Evolutionary conservation across 2,888 invertebrate species (phyloP), one percentile per base, ranked within the genome.

Genomic region (Andrena camellia): DNA sequence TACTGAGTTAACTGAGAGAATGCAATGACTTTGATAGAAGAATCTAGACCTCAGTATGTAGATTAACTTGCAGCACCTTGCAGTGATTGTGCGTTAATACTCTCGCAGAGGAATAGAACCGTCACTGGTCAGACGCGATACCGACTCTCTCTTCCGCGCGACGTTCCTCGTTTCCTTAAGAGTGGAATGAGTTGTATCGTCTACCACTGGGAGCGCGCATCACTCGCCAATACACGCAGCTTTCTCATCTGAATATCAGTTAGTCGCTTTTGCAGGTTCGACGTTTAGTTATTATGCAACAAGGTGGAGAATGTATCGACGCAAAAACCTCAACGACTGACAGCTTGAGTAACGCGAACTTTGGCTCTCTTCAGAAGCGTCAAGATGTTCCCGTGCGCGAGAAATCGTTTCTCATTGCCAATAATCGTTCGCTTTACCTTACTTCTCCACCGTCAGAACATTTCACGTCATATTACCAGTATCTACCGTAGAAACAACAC

Each of bases 171-270:
- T 92, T 92, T 92, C 89, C 83, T 88, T 91, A 90, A 92, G 88
- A 92, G 92, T 92, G 90, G 88, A 88, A 90, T 90, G 89, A 92
- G 91, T 90, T 90, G 90, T 89, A 86, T 74, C 89, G 90, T 90
- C 89, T 87, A 91, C 90, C 90, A 84, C 88, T 88, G 86, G 83
- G 87, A 76, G 71, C 76, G 78, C 81, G 85, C 84, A 64, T 63
- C 20, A 59, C 66, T 79, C 84, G 86, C 88, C 90, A 89, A 90
- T 90, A 88, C 88, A 81, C 59, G 73, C 42, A 17, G 79, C 81
- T 87, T 88, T 83, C 88, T 87, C 85, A 87, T 89, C 90, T 67
- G 78, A 77, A 59, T 78, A 78, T 35, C 62, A 13, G 33, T 50
- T 26, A 63, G 52, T 42, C 20, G 29, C 50, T 74, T 90, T 90